Evolutionary conservation across 2,797 vertebrate genomes (phyloP), one percentile per base, ranked within the genome.

Genomic region (Megalops cyprinoides): DNA sequence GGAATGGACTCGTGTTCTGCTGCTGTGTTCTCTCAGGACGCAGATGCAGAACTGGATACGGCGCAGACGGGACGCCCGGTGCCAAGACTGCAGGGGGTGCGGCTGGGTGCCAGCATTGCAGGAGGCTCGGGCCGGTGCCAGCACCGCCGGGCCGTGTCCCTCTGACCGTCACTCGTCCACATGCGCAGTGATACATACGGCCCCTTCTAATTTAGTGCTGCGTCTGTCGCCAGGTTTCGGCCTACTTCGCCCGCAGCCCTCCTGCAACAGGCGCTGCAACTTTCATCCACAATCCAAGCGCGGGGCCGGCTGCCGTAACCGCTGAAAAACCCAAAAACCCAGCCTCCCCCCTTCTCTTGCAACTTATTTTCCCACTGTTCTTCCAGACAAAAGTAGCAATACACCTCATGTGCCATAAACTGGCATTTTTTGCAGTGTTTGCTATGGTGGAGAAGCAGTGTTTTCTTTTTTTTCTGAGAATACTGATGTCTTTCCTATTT

Each of bases 1-100:
- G n/a, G n/a, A n/a, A n/a, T n/a, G n/a, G 90, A 89, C 88, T 90
- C 86, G 85, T 62, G 58, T 31, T n/a, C n/a, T 62, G 58, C n/a
- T 12, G 58, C 58, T 62, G n/a, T 62, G 58, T n/a, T n/a, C 58
- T 31, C 58, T 14, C 58, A 31, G 58, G 58, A 12, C 25, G 28
- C 58, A n/a, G n/a, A n/a, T n/a, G n/a, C n/a, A n/a, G n/a, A n/a
- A n/a, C n/a, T n/a, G n/a, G n/a, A n/a, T n/a, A 23, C 62, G 58
- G 25, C 14, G 58, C 25, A 31, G 58, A 62, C 14, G 25, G 28
- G 58, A 62, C 31, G n/a, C 8, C 31, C 58, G n/a, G n/a, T 62
- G 58, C 79, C 28, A 58, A 37, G 53, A 78, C 31, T 34, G 83
- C 80, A 42, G 65, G 55, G 82, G 76, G 74, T 77, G n/a, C 62